Percentiles rank a stretch among this genome's conserved stretches.
Conservation (phyloP, 2,888 invertebrate species). For the Melanargia galathea region DNA sequence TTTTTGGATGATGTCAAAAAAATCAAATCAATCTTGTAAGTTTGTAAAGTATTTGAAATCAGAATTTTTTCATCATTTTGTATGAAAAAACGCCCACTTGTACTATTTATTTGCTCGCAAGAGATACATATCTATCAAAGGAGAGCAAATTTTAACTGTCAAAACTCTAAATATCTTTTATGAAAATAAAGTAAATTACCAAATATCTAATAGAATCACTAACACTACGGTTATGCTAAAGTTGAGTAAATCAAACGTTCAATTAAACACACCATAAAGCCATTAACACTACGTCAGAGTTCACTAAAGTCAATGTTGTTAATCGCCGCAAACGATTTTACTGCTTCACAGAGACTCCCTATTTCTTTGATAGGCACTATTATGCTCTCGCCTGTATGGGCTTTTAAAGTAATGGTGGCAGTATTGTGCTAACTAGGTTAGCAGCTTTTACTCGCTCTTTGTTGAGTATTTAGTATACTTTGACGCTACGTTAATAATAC, state of each 20-base stretch:
- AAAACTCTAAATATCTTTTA: too few species aligned
- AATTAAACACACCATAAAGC: conserved; percentile 11
- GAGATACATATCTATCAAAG: too few species aligned
- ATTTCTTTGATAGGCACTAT: conserved; percentile 40
- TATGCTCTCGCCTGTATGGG: conserved; percentile 40
- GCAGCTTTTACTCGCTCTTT: conserved; percentile 38
- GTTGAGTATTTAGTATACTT: conserved; percentile 35
- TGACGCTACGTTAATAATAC: conserved; percentile 16
- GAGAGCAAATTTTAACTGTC: too few species aligned
- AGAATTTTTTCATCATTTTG: too few species aligned
- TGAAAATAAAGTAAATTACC: too few species aligned
- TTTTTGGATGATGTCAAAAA: too few species aligned
- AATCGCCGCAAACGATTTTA: conserved; percentile 37
- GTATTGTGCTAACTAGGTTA: conserved; percentile 41
- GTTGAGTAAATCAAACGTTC: conserved; percentile 5
- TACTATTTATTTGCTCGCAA: too few species aligned
- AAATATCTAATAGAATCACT: background rate
- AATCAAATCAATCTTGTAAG: too few species aligned
- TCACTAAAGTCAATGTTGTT: conserved; percentile 30
- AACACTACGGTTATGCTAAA: background rate
- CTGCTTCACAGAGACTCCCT: conserved; percentile 32
- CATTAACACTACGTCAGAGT: conserved; percentile 1
- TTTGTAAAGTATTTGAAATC: too few species aligned
- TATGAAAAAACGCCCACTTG: too few species aligned
- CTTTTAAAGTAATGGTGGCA: conserved; percentile 41